Evolutionary conservation across 2,797 vertebrate species (phyloP).

Genomic region (Poeciliopsis presidionis): DNA sequence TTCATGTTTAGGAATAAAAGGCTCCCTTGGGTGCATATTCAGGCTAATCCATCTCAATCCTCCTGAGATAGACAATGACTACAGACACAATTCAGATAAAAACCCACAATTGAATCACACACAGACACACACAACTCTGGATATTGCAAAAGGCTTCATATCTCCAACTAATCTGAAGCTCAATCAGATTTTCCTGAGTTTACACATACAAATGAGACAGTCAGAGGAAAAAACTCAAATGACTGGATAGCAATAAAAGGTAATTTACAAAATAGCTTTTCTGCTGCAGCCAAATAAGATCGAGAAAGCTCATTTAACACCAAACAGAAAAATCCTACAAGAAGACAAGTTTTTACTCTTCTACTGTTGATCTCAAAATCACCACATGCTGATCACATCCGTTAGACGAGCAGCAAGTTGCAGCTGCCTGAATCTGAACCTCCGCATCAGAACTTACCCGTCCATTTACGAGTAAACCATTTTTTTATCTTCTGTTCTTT

Average conservation of each 20-base stretch:
- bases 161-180: conserved; percentile 37
- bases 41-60: conserved; percentile 48
- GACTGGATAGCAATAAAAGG: conserved; percentile 49
- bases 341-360: conserved; percentile 42
- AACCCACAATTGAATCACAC: conserved; percentile 26
- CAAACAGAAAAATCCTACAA: conserved; percentile 31
- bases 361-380: conserved; percentile 30
- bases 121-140: conserved; percentile 25
- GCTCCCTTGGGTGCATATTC: conserved; percentile 20
- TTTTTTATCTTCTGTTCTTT: conserved; percentile 61
- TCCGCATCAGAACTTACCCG: conserved; percentile 56
- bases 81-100: conserved; percentile 40
- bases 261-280: conserved; percentile 17
- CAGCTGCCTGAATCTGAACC: conserved; percentile 6
- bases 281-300: conserved; percentile 18
- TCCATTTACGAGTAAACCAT: conserved; percentile 48
- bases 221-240: conserved; percentile 33
- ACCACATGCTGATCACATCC: conserved; percentile 21
- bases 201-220: conserved; percentile 21
- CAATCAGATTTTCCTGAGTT: conserved; percentile 22
- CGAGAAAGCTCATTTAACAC: conserved; percentile 25
- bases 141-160: conserved; percentile 35
- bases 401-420: conserved; percentile 23
- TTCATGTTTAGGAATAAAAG: conserved; percentile 27
- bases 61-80: conserved; percentile 32